Conservation (phyloP, 1,140 invertebrate genomes). For the Aporrectodea caliginosa region DNA sequence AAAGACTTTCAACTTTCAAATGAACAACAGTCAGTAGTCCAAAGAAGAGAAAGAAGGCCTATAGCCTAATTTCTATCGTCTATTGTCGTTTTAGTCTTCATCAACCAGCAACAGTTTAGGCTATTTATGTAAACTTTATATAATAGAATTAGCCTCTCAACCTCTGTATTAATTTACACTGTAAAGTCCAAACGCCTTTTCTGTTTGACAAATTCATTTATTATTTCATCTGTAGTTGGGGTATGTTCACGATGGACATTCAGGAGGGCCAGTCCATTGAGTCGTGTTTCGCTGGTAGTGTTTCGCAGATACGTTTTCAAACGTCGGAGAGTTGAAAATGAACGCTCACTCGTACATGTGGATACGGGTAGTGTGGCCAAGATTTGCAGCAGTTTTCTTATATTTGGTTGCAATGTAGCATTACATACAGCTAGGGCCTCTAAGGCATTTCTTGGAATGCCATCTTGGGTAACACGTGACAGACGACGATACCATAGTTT, state of each 20-base stretch:
- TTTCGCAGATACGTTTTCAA: slow-evolving; percentile 23
- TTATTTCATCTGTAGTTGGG: slow-evolving; percentile 9
- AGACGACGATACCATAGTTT: not conserved
- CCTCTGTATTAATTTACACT: too few species aligned
- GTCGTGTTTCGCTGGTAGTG: slow-evolving; percentile 18
- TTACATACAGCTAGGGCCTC: slow-evolving; percentile 13
- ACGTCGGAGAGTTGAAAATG: slow-evolving; percentile 10
- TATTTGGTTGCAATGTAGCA: slow-evolving; percentile 19
- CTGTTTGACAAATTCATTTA: slow-evolving; percentile 13
- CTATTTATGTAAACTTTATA: too few species aligned
- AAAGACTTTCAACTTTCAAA: too few species aligned
- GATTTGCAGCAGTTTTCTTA: slow-evolving; percentile 16
- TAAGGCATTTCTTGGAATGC: slow-evolving; percentile 17
- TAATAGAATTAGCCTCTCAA: too few species aligned
- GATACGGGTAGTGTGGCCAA: slow-evolving; percentile 19
- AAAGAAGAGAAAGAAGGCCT: too few species aligned
- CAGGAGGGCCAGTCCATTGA: slow-evolving; percentile 14
- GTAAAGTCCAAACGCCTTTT: slow-evolving; percentile 12
- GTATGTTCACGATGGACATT: slow-evolving; percentile 12
- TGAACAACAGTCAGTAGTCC: too few species aligned
- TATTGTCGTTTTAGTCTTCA: too few species aligned
- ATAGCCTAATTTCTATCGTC: too few species aligned
- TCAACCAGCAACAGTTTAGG: too few species aligned
- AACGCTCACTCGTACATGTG: slow-evolving; percentile 1
- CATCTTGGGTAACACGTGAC: not conserved